Evolutionary conservation across 2,888 invertebrate genomes (phyloP), one percentile per base, ranked within the genome.

Genomic region (Ochropacha duplaris): DNA sequence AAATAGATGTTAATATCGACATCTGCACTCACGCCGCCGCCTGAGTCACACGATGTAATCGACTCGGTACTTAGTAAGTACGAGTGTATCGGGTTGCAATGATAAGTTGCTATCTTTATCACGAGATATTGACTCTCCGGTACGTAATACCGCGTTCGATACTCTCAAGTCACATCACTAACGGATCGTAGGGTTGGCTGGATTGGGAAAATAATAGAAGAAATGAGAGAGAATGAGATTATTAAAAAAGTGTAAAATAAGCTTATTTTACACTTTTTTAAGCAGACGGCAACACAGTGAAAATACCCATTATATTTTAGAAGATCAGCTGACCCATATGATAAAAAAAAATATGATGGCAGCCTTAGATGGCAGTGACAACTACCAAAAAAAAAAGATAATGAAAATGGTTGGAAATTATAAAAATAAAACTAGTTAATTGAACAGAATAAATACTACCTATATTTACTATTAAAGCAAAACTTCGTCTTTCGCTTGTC

Each of bases 61-160:
- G 31, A 49, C 22, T 50, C 34, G 49, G 16, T 54, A 36, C 34
- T n/a, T 34, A 22, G 22, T 39, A 26, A 56, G 51, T 52, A 52
- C 52, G n/a, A 52, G 52, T 31, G 31, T 52, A 52, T 64, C 65
- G 59, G 59, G 60, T 51, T 72, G 70, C 70, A 66, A 72, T 65
- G 67, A 73, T 71, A 56, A 66, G 65, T 51, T 57, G 63, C 62
- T 50, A 70, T 72, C 68, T 66, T 66, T 71, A 71, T 68, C 69
- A 67, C 56, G 56, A 66, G 64, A 66, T 71, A 72, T 69, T 12
- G 57, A 52, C 55, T 57, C 55, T 57, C 36, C 54, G 65, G 65
- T 61, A 67, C 58, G 56, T 58, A 71, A 72, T 69, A 64, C 66
- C 63, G 64, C 66, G 65, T 66, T 61, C 64, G 71, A 74, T 74